Base-by-base conservation (phyloP, 1,140 invertebrate species). In the Polypedilum vanderplanki region DNA sequence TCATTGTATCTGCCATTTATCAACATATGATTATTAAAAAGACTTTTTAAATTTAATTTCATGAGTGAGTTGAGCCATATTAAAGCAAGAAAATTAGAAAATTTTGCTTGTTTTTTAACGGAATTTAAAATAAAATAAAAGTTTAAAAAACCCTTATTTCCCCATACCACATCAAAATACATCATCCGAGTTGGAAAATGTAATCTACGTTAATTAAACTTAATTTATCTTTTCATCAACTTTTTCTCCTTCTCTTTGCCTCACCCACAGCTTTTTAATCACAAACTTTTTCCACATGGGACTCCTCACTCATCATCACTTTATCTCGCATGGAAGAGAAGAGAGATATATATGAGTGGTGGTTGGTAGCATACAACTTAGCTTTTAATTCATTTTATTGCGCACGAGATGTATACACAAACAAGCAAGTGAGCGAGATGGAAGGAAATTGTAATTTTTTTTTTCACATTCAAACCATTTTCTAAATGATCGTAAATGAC, bases 191-290 rank as follows among this genome's bases (percentile, higher is more conserved):
- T 57, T 70, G 65, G 18, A 70, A 70, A 70, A 20, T 70, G 65
- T 70, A 70, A 70, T 70, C 65, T 70, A 70, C 65, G 65, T 70
- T 70, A 70, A 70, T 70, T 70, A 70, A 70, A 70, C 65, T 70
- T 70, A 70, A 70, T 70, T 70, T 70, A 70, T 70, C 65, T 70
- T 20, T 70, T 70, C 65, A 70, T 70, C 65, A 70, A 70, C 65
- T 70, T 70, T 70, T 70, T 20, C 20, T 12, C 17, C 17, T 8
- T 46, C 41, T 46, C 41, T 46, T 9, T 15, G 15, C 15, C 65
- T 22, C 65, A 70, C 20, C 65, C 65, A 70, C 65, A 70, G 65
- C 46, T 70, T 70, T 70, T 70, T 70, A 70, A 70, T 70, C 65
- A 70, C 65, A 70, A 70, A 70, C 17, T 70, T 70, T 22, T 70